A percentile compares a stretch with the other conserved stretches of the same genome.
These are phyloP conservation scores for Agrochola litura DNA, from an alignment of 2,888 invertebrate genomes.

Conservation along the genomic window DNA sequence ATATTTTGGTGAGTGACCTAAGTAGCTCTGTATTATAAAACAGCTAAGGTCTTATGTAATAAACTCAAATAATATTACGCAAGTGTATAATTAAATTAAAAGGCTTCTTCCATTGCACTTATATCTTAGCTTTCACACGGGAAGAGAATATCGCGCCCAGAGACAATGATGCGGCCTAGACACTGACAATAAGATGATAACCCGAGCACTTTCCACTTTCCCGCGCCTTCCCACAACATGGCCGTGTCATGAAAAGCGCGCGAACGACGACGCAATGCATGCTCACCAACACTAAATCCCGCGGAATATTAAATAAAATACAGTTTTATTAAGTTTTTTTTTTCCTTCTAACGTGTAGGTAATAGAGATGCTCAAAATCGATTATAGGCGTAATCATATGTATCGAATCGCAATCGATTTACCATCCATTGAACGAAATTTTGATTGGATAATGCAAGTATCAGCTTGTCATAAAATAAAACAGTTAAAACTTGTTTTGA, in stretches of 20 bases:
- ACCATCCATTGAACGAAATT: conserved; percentile 17
- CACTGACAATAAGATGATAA: conserved; percentile 85
- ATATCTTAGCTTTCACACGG: conserved; percentile 80
- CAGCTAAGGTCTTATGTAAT: conserved; percentile 39
- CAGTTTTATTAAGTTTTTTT: no score
- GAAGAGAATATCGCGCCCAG: conserved; percentile 71
- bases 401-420: conserved; percentile 38
- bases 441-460: conserved; percentile 29
- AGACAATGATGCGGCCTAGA: conserved; percentile 83
- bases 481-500: conserved; percentile 8
- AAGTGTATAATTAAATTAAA: conserved; percentile 48
- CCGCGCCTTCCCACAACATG: conserved; percentile 82
- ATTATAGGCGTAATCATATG: conserved; percentile 21
- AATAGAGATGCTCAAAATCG: conserved; percentile 29
- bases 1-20: conserved; percentile 8
- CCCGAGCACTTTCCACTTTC: conserved; percentile 87
- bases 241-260: conserved; percentile 75
- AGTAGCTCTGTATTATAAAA: conserved; percentile 24
- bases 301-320: no score
- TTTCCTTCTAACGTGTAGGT: neutral
- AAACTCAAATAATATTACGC: conserved; percentile 46
- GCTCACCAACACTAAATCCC: conserved; percentile 26
- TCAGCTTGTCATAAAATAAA: conserved; percentile 32
- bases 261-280: conserved; percentile 55
- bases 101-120: conserved; percentile 59